Conservation (phyloP, 2,797 vertebrate species). For the Gadopsis marmoratus region DNA sequence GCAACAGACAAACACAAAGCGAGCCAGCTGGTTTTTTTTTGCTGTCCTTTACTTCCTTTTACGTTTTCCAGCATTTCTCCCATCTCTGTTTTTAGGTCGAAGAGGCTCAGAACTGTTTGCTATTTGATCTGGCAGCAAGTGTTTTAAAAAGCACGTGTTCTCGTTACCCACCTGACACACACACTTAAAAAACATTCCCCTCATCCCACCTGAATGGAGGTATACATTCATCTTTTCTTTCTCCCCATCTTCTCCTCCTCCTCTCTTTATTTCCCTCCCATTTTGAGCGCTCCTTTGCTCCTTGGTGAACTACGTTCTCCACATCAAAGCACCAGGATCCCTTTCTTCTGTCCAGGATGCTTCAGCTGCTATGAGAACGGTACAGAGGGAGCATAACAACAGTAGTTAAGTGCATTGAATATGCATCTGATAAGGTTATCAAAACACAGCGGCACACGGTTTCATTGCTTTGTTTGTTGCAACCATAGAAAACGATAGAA, state of each 20-base stretch:
- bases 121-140: constrained; percentile 26
- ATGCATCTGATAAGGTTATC: constrained; percentile 38
- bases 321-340: constrained; percentile 52
- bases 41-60: constrained; percentile 34
- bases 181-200: constrained; percentile 23
- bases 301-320: constrained; percentile 36
- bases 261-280: constrained; percentile 17
- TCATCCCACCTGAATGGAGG: constrained; percentile 40
- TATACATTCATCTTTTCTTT: constrained; percentile 11
- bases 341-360: constrained; percentile 54
- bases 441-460: constrained; percentile 23
- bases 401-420: constrained; percentile 7
- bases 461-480: constrained; percentile 38
- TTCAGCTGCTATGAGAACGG: constrained; percentile 20
- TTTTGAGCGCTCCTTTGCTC: constrained; percentile 15
- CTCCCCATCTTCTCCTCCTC: constrained; percentile 8
- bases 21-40: neutral
- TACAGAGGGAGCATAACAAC: constrained; percentile 17
- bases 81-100: neutral
- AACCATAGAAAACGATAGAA: constrained; percentile 36
- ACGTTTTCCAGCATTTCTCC: constrained; percentile 8
- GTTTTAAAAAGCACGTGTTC: constrained; percentile 36
- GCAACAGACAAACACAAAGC: constrained; percentile 23
- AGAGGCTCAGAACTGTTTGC: constrained; percentile 32
- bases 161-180: constrained; percentile 39